Conservation (phyloP, 2,888 invertebrate genomes). For the Hirtodrosophila duncani region DNA sequence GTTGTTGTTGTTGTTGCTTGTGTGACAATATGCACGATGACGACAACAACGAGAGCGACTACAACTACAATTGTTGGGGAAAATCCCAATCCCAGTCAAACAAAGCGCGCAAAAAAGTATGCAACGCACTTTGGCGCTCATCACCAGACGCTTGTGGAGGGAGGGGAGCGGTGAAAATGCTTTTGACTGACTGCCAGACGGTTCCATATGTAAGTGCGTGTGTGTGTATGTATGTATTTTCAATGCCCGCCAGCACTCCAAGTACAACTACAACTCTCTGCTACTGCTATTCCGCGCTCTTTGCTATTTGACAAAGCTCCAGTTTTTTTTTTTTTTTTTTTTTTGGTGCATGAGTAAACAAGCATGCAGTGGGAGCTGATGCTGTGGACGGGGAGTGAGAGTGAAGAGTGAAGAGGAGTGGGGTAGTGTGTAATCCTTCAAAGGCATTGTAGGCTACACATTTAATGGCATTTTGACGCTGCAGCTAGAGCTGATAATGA, state of each 20-base stretch:
- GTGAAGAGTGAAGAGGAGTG: neutral
- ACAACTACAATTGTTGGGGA: constrained; percentile 52
- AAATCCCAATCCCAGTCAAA: constrained; percentile 67
- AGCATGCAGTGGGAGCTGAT: constrained; percentile 14
- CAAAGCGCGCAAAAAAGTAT: constrained; percentile 64
- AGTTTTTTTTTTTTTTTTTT: constrained; percentile 38
- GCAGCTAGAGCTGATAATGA: constrained; percentile 38
- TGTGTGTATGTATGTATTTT: constrained; percentile 33
- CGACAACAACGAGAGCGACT: constrained; percentile 25
- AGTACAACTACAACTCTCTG: constrained; percentile 7
- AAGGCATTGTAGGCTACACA: constrained; percentile 61
- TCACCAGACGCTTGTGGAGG: constrained; percentile 32
- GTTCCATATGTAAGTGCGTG: constrained; percentile 3
- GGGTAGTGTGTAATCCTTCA: constrained; percentile 55
- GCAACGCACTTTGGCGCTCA: constrained; percentile 67
- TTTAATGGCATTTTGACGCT: constrained; percentile 68
- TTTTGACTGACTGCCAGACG: constrained; percentile 62
- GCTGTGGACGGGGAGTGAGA: neutral
- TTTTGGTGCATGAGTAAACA: constrained; percentile 27
- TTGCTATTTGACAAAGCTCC: constrained; percentile 65
- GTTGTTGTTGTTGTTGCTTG: constrained; percentile 18
- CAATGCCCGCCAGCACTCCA: constrained; percentile 65
- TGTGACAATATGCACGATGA: constrained; percentile 39
- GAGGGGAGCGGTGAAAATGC: constrained; percentile 1
- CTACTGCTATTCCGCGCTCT: constrained; percentile 45